A percentile compares a stretch with the other conserved stretches of the same genome.
Evolutionary conservation across 2,797 vertebrate genomes (phyloP).

Genomic region (Spondyliosoma cantharus): DNA sequence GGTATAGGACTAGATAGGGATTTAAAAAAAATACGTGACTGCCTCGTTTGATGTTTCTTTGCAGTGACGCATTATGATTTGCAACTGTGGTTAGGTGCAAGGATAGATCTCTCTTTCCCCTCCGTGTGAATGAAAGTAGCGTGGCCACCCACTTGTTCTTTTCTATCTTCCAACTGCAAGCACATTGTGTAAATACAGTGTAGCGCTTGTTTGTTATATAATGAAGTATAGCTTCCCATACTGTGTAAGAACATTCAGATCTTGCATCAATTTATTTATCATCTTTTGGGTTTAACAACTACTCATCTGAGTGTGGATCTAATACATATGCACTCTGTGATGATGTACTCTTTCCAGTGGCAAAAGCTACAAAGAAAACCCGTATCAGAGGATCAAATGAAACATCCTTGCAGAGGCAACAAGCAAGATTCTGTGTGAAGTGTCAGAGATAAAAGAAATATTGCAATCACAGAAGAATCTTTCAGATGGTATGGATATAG

Average conservation of each 20-base stretch:
- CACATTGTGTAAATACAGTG: neutral
- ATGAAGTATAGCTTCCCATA: neutral
- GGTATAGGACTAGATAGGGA: neutral
- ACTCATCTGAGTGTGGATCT: neutral
- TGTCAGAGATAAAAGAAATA: neutral
- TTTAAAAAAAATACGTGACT: neutral
- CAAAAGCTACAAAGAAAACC: slow-evolving; percentile 4
- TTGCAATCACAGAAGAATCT: neutral
- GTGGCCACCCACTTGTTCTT: neutral
- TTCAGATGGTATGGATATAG: neutral
- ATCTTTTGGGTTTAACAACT: neutral
- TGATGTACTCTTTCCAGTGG: slow-evolving; percentile 2
- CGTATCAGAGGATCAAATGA: slow-evolving; percentile 14
- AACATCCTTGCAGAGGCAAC: neutral
- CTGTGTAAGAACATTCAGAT: neutral
- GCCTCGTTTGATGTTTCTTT: slow-evolving; percentile 20
- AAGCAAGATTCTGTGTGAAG: neutral
- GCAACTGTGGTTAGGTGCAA: slow-evolving; percentile 13
- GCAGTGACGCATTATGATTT: slow-evolving; percentile 15
- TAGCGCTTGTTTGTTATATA: neutral
- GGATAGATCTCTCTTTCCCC: slow-evolving; percentile 13
- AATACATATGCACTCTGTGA: slow-evolving; percentile 5
- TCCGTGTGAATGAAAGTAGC: slow-evolving; percentile 24
- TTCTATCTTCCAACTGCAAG: slow-evolving; percentile 10
- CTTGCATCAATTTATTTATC: slow-evolving; percentile 3